phyloP scores from a whole-genome alignment of 2,113 vertebrate genomes.

The Sterrhoptilus dennistouni region DNA sequence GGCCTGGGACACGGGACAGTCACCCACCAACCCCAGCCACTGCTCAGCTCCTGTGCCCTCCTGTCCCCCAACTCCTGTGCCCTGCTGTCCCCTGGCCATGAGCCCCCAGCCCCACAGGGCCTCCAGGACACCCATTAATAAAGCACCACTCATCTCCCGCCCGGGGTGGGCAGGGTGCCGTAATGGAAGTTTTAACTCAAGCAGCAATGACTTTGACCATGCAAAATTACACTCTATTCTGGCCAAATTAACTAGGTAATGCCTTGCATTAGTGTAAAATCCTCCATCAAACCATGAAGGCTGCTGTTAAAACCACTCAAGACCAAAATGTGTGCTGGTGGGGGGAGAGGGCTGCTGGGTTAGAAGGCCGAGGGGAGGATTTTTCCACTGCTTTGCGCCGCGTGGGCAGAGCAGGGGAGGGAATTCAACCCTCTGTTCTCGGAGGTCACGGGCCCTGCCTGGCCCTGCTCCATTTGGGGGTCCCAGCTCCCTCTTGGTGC shows the following conservation, averaged over 20 bases:
- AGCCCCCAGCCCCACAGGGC: background rate
- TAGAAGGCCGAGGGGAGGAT: background rate
- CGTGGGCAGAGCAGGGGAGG: accelerated
- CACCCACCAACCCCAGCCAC: accelerated
- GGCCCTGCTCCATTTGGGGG: accelerated
- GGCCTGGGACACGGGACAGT: accelerated
- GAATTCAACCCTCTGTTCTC: accelerated
- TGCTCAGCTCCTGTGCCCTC: background rate
- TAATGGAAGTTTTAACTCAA: slow-evolving; percentile 65
- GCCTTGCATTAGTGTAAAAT: slow-evolving; percentile 79
- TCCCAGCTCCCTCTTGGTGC: too few species aligned
- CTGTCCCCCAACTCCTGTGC: too few species aligned
- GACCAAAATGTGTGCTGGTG: background rate
- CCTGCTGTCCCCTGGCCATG: background rate
- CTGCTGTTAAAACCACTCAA: slow-evolving; percentile 68
- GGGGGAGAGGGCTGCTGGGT: background rate
- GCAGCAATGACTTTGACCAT: slow-evolving; percentile 63
- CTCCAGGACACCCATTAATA: background rate
- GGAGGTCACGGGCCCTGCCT: accelerated
- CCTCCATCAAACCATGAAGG: slow-evolving; percentile 76
- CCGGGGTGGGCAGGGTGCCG: background rate
- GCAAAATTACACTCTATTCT: slow-evolving; percentile 74
- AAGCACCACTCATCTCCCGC: background rate
- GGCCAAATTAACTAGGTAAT: slow-evolving; percentile 79
- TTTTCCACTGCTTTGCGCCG: background rate